phyloP scores from a whole-genome alignment of 1,140 invertebrate species.

The Octopus bimaculoides region DNA sequence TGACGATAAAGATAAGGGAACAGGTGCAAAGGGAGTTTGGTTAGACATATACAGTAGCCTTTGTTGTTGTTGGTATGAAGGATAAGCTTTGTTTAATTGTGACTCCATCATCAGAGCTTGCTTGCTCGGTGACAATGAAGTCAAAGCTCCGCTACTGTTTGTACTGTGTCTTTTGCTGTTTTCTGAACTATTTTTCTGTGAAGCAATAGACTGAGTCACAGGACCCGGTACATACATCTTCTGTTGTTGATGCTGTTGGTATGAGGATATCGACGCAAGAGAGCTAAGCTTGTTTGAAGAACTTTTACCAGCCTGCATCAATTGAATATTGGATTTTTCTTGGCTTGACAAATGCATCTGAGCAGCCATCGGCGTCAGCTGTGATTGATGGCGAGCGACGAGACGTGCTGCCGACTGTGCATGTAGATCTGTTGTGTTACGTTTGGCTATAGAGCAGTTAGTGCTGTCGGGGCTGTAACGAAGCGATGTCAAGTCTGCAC shows the following conservation, averaged over 20 bases:
- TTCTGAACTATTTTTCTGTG: too few relatives aligned
- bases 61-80: neutral
- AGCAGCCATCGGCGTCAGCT: neutral
- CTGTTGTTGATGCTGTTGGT: neutral
- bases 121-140: too few relatives aligned
- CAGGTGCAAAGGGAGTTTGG: too few relatives aligned
- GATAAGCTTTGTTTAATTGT: neutral
- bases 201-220: too few relatives aligned
- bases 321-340: too few relatives aligned
- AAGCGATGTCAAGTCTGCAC: neutral
- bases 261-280: neutral
- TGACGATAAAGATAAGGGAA: too few relatives aligned
- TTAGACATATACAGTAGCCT: neutral
- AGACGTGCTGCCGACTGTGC: neutral
- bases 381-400: neutral
- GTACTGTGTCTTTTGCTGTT: too few relatives aligned
- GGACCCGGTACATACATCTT: neutral
- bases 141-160: too few relatives aligned
- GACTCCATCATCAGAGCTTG: neutral
- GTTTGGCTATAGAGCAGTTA: neutral
- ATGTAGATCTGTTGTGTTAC: neutral
- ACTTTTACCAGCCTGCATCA: too few relatives aligned
- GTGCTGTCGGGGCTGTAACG: conserved; percentile 8
- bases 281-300: too few relatives aligned
- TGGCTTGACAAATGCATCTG: neutral